Conservation (phyloP, 53 echinoderm and acorn worm species). For the Arbacia lixula region DNA sequence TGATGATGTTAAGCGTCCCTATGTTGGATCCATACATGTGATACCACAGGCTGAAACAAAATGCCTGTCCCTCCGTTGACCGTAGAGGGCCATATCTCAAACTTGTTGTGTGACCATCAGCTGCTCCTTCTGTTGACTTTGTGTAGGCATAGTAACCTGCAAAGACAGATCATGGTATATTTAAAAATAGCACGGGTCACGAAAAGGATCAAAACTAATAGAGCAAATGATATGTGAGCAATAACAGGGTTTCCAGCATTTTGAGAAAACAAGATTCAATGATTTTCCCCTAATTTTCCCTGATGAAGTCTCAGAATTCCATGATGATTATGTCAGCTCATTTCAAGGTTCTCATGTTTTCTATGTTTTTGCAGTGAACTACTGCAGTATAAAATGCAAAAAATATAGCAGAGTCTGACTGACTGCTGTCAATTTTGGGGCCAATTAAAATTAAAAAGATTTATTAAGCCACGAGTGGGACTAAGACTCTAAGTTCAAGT, state of each 20-base stretch:
- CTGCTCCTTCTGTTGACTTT: slow-evolving; percentile 40
- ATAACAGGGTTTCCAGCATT: no score
- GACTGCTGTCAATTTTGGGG: no score
- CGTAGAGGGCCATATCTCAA: slow-evolving; percentile 58
- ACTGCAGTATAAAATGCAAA: no score
- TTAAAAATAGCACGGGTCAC: background rate
- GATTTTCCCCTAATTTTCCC: background rate
- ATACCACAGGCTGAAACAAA: slow-evolving; percentile 80
- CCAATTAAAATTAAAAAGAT: no score
- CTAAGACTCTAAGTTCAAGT: no score
- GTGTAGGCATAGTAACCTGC: slow-evolving; percentile 71
- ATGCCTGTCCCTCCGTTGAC: slow-evolving; percentile 40
- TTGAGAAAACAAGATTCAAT: background rate
- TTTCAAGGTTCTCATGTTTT: no score
- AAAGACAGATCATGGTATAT: background rate
- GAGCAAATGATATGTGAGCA: background rate
- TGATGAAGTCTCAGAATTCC: no score
- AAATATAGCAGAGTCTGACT: no score
- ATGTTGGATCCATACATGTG: slow-evolving; percentile 89
- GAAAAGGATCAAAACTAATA: background rate
- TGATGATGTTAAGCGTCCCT: slow-evolving; percentile 67
- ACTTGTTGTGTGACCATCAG: slow-evolving; percentile 61
- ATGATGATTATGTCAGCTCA: no score
- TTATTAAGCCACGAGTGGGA: no score
- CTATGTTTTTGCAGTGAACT: no score